Base-by-base conservation (phyloP, 2,113 vertebrate species). In the Hippocampus zosterae region DNA sequence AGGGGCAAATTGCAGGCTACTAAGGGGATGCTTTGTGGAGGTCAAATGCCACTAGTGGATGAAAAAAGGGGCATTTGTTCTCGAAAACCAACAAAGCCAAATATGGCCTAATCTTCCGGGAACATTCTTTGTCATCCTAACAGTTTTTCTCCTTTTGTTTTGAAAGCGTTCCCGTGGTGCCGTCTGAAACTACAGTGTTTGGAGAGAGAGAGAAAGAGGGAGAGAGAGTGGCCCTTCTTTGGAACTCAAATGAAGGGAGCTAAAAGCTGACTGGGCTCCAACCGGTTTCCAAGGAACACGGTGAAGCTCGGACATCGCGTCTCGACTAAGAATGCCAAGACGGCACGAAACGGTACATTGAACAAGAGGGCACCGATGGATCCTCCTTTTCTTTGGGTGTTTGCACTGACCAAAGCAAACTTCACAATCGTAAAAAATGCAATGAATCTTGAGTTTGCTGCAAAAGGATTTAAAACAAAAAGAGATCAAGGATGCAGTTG, bases 211-310 rank as follows among this genome's bases (percentile, higher is more conserved):
- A 11, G 9, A 2, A 1, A 27, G 27, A 27, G 27, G 77, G 75
- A 33, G 33, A 33, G 33, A 5, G 33, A 33, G 33, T 6, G 48
- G 48, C 21, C 52, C 52, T 53, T 53, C 52, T 23, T 53, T 53
- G 52, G 52, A 91, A 90, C 85, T 92, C 92, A 90, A 89, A 88
- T 81, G 16, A 85, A 81, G 87, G 77, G 83, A 87, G 90, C 91
- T 88, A 80, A 90, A 87, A 89, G 72, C 87, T 91, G 87, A 88
- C 84, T 73, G 81, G 69, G 80, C 86, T 91, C 87, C 12, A 65
- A 86, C 77, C 82, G 87, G 93, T 95, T 93, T 93, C 94, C 84
- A 91, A 87, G 93, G 85, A 91, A 92, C 80, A 37, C 42, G 85
- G 82, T 59, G 75, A 85, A 74, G 37, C 74, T 75, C 60, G 75